Evolutionary conservation across 2,888 invertebrate species (phyloP).

Genomic region (Merodon equestris): DNA sequence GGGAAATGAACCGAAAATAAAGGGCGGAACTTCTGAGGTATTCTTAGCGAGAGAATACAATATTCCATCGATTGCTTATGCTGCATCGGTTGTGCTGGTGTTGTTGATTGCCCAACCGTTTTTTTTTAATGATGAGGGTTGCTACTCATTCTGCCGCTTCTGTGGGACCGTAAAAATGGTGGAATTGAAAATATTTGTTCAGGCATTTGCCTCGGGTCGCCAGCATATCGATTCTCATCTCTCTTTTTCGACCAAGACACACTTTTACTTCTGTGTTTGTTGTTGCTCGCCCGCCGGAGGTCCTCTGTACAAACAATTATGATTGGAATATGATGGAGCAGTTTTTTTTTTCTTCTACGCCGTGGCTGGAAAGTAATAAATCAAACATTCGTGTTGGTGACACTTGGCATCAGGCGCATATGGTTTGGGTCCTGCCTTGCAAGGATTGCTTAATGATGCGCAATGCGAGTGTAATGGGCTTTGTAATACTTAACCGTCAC

Average conservation of each 20-base stretch:
- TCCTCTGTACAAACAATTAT: constrained; percentile 51
- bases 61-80: constrained; percentile 11
- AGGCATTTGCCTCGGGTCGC: constrained; percentile 56
- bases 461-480: constrained; percentile 39
- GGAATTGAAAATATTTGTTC: constrained; percentile 60
- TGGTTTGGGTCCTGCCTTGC: constrained; percentile 21
- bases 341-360: constrained; percentile 20
- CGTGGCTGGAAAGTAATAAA: constrained; percentile 47
- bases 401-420: constrained; percentile 60
- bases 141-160: constrained; percentile 9
- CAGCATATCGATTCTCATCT: constrained; percentile 50
- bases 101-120: constrained; percentile 49
- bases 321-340: constrained; percentile 62
- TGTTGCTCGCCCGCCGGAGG: constrained; percentile 32
- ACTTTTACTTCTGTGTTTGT: constrained; percentile 46
- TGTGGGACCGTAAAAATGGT: constrained; percentile 57
- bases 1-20: constrained; percentile 6
- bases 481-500: constrained; percentile 41
- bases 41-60: constrained; percentile 35
- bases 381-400: constrained; percentile 57
- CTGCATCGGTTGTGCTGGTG: constrained; percentile 22
- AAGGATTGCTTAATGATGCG: constrained; percentile 35
- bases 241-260: constrained; percentile 24
- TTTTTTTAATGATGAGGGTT: constrained; percentile 57
- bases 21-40: constrained; percentile 57